These are phyloP conservation scores for Antechinus flavipes DNA, from an alignment of 2,113 vertebrate species.

Conservation along the genomic window DNA sequence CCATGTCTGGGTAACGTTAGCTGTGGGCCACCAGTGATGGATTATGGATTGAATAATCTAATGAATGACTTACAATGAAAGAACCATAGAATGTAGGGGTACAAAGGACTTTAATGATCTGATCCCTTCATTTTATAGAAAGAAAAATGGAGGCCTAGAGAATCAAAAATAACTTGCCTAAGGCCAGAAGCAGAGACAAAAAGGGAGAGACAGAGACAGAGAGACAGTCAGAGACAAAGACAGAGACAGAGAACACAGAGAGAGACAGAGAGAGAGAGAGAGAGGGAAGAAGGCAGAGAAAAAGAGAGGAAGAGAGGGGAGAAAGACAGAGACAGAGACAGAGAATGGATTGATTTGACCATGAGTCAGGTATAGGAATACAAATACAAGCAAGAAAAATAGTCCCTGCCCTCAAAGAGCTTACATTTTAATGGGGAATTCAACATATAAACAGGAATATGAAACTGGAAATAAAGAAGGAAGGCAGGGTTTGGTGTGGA, in stretches of 20 bases:
- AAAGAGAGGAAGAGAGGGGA: neutral
- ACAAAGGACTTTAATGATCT: neutral
- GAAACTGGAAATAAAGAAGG: neutral
- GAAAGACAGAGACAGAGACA: neutral
- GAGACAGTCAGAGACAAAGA: too few species aligned
- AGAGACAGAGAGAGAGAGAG: too few species aligned
- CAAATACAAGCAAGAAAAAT: neutral
- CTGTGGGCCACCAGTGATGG: accelerated
- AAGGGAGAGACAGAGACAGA: too few species aligned
- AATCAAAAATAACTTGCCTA: neutral
- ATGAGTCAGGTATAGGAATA: neutral
- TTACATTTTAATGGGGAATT: neutral
- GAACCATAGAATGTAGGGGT: neutral
- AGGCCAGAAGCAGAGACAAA: neutral
- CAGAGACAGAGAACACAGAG: neutral
- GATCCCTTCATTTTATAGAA: neutral
- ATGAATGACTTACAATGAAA: neutral
- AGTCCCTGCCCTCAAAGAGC: neutral
- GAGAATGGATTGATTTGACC: neutral
- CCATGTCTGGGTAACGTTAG: neutral
- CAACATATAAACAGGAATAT: neutral
- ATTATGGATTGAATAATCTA: neutral
- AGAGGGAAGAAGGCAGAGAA: neutral
- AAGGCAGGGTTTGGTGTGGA: neutral
- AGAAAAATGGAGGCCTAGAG: neutral